These are phyloP conservation scores for Sphyrna mokarran DNA, from an alignment of 2,113 vertebrate species.

Conservation along the genomic window DNA sequence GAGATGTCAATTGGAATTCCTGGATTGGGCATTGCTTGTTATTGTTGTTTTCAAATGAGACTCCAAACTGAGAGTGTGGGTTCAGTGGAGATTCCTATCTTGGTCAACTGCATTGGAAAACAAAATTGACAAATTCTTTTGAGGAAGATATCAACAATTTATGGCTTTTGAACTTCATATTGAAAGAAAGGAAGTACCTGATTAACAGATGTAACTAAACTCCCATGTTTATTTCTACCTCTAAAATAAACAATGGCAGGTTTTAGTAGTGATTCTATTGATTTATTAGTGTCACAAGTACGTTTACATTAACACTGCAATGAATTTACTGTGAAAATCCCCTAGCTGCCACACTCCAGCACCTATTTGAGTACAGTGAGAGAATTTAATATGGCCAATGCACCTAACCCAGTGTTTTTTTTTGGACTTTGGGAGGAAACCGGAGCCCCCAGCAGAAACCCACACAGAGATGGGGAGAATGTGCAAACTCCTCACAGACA, in stretches of 20 bases:
- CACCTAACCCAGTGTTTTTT: too few relatives aligned
- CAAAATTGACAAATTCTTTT: neutral
- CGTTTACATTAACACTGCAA: too few relatives aligned
- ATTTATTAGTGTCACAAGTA: too few relatives aligned
- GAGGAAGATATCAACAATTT: neutral
- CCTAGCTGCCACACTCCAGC: too few relatives aligned
- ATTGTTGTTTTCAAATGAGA: neutral
- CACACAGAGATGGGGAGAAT: too few relatives aligned
- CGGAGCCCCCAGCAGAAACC: too few relatives aligned
- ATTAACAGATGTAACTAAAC: neutral
- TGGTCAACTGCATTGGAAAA: neutral
- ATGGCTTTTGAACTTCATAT: neutral
- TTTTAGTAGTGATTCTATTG: neutral
- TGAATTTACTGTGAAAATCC: too few relatives aligned
- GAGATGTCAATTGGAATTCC: neutral
- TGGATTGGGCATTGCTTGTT: neutral
- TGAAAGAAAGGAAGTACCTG: neutral
- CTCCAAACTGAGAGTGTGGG: neutral
- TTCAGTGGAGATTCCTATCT: too few relatives aligned
- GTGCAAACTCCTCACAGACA: too few relatives aligned
- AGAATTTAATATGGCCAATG: too few relatives aligned
- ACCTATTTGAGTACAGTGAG: too few relatives aligned
- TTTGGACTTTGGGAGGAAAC: too few relatives aligned
- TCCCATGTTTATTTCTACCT: neutral
- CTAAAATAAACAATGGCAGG: neutral